Evolutionary conservation across 1,140 invertebrate species (phyloP), one percentile per base, ranked within the genome.

Genomic region (Drosophila novamexicana): DNA sequence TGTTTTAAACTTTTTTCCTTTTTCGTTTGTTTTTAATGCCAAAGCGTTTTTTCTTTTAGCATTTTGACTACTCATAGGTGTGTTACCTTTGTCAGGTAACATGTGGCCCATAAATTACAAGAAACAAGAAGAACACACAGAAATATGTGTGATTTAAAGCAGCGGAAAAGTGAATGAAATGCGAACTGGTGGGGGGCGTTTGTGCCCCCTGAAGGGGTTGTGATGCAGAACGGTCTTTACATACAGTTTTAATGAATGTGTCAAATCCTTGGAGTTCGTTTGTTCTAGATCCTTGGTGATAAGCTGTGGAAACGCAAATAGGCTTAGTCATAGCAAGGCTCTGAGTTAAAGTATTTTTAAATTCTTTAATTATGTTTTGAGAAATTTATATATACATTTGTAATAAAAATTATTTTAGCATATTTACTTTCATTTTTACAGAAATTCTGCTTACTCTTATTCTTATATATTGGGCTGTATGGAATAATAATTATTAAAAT

Each of bases 51-150:
- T 80, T 74, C 79, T 62, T 54, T 63, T 39, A 62, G 37, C 10
- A 7, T 45, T 10, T 59, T 7, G 16, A 14, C n/a, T 42, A 29
- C 49, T 59, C 47, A 50, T 75, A 77, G 65, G 65, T 81, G 70
- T 64, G 83, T 62, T 66, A 76, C 68, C 75, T 83, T 82, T 82
- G 72, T 71, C 62, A 59, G 77, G 81, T 77, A 89, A 89, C 84
- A 89, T 76, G 73, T 89, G 84, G 64, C 77, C 56, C 84, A 89
- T 89, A 89, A 89, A 89, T 89, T 89, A 89, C 68, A 69, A 56
- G 62, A 50, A 58, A 64, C 18, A 52, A 59, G 45, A 37, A 65
- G 44, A 36, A 70, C 22, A 50, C 65, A 69, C 54, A 65, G 56
- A 75, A 40, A 69, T 50, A 63, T 62, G 44, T 58, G 71, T 56